Conservation (phyloP, 2,113 vertebrate species). For the Zapornia atra region DNA sequence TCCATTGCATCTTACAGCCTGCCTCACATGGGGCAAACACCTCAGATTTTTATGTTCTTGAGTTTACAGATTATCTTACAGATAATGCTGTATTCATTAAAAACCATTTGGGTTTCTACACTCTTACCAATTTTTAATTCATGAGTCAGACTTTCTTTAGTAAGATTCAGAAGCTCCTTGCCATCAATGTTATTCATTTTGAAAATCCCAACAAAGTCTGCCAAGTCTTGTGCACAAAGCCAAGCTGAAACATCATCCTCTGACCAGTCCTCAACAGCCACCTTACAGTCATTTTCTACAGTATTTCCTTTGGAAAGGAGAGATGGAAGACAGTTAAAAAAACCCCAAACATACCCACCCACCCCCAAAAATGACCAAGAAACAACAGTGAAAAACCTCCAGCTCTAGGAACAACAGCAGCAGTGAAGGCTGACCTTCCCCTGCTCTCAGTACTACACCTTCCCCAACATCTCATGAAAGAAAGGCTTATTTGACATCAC, state of each 20-base stretch:
- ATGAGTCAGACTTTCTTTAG: conserved; percentile 81
- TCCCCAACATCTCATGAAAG: neutral
- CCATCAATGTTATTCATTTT: conserved; percentile 87
- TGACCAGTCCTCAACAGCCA: conserved; percentile 84
- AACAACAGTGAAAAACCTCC: neutral
- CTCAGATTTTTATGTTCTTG: neutral
- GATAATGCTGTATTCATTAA: neutral
- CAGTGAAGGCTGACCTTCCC: neutral
- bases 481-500: neutral
- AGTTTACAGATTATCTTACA: no score
- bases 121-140: conserved; percentile 89
- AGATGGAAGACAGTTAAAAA: conserved; percentile 24
- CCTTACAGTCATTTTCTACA: conserved; percentile 48
- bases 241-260: conserved; percentile 86
- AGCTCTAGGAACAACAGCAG: neutral
- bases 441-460: neutral
- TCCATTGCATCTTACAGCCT: neutral
- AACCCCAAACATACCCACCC: no score
- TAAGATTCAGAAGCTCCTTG: conserved; percentile 81
- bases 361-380: no score
- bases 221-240: conserved; percentile 79
- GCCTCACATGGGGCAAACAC: neutral
- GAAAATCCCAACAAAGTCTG: conserved; percentile 79
- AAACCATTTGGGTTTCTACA: neutral
- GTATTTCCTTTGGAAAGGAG: conserved; percentile 73